phyloP scores from a whole-genome alignment of 2,888 invertebrate genomes.

The Gymnosoma rotundatum region DNA sequence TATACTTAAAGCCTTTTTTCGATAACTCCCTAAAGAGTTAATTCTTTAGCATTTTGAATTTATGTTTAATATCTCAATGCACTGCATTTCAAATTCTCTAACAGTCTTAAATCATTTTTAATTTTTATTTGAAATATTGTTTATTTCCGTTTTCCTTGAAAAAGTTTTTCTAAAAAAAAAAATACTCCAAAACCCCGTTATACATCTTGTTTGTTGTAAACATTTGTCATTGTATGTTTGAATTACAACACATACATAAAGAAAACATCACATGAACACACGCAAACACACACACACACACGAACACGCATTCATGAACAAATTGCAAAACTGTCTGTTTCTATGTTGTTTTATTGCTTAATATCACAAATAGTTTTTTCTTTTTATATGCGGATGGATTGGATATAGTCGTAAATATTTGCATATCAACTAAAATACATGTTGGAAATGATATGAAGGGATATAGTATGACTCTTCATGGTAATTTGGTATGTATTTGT shows the following conservation, averaged over 20 bases:
- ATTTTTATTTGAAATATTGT: constrained; percentile 19
- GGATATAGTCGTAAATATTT: constrained; percentile 12
- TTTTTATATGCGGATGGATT: constrained; percentile 40
- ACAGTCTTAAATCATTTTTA: not conserved
- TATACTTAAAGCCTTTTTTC: too few relatives aligned
- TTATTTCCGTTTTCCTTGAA: constrained; percentile 23
- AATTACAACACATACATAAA: not conserved
- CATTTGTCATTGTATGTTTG: constrained; percentile 52
- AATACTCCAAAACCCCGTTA: constrained; percentile 1
- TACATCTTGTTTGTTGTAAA: constrained; percentile 47
- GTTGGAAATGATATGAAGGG: not conserved
- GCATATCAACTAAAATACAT: constrained; percentile 7
- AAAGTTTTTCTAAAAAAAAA: not conserved
- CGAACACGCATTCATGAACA: not conserved
- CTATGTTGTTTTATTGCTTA: constrained; percentile 52
- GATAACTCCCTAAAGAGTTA: too few relatives aligned
- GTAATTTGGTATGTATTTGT: not conserved
- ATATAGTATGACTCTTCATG: constrained; percentile 3
- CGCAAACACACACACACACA: not conserved
- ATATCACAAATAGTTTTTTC: constrained; percentile 19
- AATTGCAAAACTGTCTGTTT: constrained; percentile 32
- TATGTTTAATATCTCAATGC: not conserved
- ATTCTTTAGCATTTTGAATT: too few relatives aligned
- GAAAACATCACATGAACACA: not conserved
- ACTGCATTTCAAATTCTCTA: not conserved